phyloP scores from a whole-genome alignment of 2,888 invertebrate genomes.

The Polydrusus pterygomalis region DNA sequence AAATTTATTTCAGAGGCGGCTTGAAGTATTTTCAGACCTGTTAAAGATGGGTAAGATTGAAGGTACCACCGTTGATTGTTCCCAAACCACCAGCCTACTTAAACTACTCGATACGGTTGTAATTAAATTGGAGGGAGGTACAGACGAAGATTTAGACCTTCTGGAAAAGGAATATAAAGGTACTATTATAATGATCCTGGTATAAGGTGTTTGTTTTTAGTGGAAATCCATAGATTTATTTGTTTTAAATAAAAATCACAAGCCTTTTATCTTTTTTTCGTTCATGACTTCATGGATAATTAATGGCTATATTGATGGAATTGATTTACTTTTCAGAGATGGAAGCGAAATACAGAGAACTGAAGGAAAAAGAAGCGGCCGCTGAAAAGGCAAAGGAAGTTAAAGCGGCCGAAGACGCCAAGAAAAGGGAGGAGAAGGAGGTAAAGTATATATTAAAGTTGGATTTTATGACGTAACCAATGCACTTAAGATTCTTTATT shows the following conservation, averaged over 20 bases:
- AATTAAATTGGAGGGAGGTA: slow-evolving; percentile 95
- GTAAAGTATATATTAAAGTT: too few species aligned
- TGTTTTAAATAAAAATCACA: too few species aligned
- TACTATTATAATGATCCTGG: slow-evolving; percentile 53
- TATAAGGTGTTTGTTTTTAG: too few species aligned
- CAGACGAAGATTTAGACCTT: slow-evolving; percentile 89
- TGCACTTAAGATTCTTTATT: too few species aligned
- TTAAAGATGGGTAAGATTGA: slow-evolving; percentile 84
- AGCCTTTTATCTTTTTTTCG: too few species aligned
- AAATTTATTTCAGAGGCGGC: slow-evolving; percentile 82
- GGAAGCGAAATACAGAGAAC: slow-evolving; percentile 66
- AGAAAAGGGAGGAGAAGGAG: slow-evolving; percentile 65
- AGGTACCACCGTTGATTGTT: slow-evolving; percentile 88
- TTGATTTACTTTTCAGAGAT: slow-evolving; percentile 60
- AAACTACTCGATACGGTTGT: slow-evolving; percentile 96
- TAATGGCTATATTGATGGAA: too few species aligned
- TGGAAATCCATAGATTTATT: too few species aligned
- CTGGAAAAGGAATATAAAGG: slow-evolving; percentile 82
- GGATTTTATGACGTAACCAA: too few species aligned
- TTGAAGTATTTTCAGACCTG: slow-evolving; percentile 91
- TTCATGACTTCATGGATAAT: too few species aligned
- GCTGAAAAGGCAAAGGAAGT: slow-evolving; percentile 61
- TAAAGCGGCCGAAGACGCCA: slow-evolving; percentile 64
- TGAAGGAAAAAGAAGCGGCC: slow-evolving; percentile 63
- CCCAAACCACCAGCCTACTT: slow-evolving; percentile 87